Evolutionary conservation across 1,140 invertebrate genomes (phyloP), one percentile per base, ranked within the genome.

Genomic region (Prorops nasuta): DNA sequence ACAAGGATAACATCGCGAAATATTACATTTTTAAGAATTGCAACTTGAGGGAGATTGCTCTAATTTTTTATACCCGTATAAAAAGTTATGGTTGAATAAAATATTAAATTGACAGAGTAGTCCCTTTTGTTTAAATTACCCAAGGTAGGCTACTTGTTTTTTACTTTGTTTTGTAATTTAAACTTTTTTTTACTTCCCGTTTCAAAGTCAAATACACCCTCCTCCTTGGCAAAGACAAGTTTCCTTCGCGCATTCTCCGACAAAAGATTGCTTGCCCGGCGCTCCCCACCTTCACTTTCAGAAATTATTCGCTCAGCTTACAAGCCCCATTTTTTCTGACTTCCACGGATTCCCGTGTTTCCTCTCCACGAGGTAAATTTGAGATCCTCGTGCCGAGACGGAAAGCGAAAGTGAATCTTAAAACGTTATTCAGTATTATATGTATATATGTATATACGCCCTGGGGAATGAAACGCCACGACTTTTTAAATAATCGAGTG

Each of bases 331-430:
- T 66, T 66, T 66, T 64, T 56, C 57, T 47, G 44, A 51, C 60
- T 56, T 47, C 56, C 51, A 40, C 49, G 50, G 44, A 54, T 56
- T 58, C 48, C 42, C n/a, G 37, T 51, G 39, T 58, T 32, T 53
- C 38, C 24, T 16, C 12, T 19, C 41, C 24, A 8, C 31, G 22
- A 48, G 24, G 36, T 28, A 35, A 32, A 21, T 49, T 36, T 45
- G 36, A 57, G 51, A 38, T 24, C 18, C 47, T 49, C 41, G 37
- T 49, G 56, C 42, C 37, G 40, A 42, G 32, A 37, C 28, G 43
- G 60, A 67, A 67, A 74, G 68, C 64, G 68, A 72, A 72, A 72
- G 69, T 68, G 69, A 72, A 73, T 71, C 63, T 67, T 63, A 56
- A 66, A 65, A 64, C 59, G 63, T 58, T 63, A 58, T 66, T 59